Evolutionary conservation across 2,888 invertebrate species (phyloP), one percentile per base, ranked within the genome.

Genomic region (Agrotis puta): DNA sequence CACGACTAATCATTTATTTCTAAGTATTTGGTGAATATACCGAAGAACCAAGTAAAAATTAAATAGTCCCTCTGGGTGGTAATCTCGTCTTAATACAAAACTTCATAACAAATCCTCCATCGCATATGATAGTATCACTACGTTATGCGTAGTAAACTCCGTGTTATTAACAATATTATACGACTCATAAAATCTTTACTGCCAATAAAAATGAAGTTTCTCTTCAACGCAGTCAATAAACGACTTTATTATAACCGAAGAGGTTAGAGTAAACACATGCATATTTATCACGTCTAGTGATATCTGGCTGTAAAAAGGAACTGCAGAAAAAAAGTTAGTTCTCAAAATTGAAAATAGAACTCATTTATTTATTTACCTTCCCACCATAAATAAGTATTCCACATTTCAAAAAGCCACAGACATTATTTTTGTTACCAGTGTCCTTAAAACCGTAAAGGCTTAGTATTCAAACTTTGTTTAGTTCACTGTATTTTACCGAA

Each of bases 181-280:
- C 39, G 66, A 57, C 27, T 97, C n/a, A 71, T 74, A 64, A 78
- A 39, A 67, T 45, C 43, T 61, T 51, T 63, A 70, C 14, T 56
- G 61, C 33, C 59, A 70, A 57, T 69, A 74, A 65, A 62, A 64
- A 56, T 45, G 24, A 72, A 71, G 66, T 63, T 65, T 33, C 39
- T 47, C 50, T 48, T 13, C 47, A 61, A 53, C 24, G 33, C 24
- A 66, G 77, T 20, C 39, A n/a, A 48, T 63, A 77, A 59, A 77
- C 62, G 24, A 63, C 27, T 70, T 61, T 24, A 63, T 11, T 77
- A 64, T 51, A 53, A 33, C 53, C 33, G 11, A 39, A 39, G 39
- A 39, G 39, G 39, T 39, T 39, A 9, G 39, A 39, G 9, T 39
- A 39, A 2, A 11, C 11, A 11, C 39, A 39, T 39, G 39, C 39